Evolutionary conservation across 2,888 invertebrate species (phyloP).

Genomic region (Erannis defoliaria): DNA sequence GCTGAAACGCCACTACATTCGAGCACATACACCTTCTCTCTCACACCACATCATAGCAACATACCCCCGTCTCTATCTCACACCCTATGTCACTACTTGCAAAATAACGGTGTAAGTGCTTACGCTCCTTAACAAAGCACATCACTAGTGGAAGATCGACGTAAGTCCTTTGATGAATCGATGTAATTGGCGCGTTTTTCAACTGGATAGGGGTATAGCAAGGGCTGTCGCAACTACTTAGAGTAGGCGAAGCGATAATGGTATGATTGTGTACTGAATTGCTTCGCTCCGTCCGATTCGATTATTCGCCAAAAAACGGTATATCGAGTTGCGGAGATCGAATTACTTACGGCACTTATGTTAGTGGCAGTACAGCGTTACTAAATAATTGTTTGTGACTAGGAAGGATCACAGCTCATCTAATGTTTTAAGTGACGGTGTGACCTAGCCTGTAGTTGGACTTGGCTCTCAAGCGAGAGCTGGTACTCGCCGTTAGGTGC

Average conservation of each 20-base stretch:
- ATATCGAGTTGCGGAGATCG: slow-evolving; percentile 54
- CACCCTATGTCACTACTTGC: slow-evolving; percentile 52
- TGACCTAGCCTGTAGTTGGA: no score
- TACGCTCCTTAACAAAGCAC: slow-evolving; percentile 14
- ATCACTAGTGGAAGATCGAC: slow-evolving; percentile 12
- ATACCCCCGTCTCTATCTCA: slow-evolving; percentile 54
- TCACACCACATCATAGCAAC: slow-evolving; percentile 41
- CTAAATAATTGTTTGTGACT: slow-evolving; percentile 35
- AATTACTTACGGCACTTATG: slow-evolving; percentile 45
- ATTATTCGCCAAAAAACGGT: slow-evolving; percentile 67
- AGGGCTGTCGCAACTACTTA: slow-evolving; percentile 77
- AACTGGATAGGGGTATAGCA: slow-evolving; percentile 7
- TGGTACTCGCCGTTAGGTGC: no score
- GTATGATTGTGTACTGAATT: slow-evolving; percentile 76
- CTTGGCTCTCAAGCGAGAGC: no score
- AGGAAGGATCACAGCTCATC: no score
- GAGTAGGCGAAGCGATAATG: slow-evolving; percentile 74
- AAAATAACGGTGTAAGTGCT: slow-evolving; percentile 25
- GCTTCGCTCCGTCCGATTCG: slow-evolving; percentile 75
- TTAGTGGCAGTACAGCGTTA: slow-evolving; percentile 26
- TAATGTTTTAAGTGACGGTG: no score
- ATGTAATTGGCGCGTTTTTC: slow-evolving; percentile 8
- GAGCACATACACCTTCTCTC: slow-evolving; percentile 57
- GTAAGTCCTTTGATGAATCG: slow-evolving; percentile 13
- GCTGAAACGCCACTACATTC: slow-evolving; percentile 74